Conservation (phyloP, 2,797 vertebrate species). For the Hozukius guyotensis region DNA sequence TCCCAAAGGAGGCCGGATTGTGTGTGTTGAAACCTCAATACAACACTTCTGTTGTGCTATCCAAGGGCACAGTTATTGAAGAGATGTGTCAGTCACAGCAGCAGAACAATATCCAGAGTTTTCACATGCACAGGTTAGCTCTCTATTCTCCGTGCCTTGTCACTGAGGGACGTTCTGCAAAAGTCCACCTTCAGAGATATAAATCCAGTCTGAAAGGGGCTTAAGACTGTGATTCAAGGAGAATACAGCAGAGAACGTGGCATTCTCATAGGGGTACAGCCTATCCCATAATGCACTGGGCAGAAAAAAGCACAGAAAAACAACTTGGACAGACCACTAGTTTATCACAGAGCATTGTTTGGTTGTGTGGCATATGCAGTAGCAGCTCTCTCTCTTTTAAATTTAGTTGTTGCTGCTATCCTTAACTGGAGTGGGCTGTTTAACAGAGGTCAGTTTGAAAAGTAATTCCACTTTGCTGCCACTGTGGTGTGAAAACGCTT, state of each 20-base stretch:
- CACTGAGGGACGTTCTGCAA: background rate
- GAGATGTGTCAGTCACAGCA: slow-evolving; percentile 7
- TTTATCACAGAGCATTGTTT: background rate
- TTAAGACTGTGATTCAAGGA: background rate
- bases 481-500: background rate
- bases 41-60: background rate
- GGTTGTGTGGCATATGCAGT: background rate
- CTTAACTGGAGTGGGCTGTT: slow-evolving; percentile 13
- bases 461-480: slow-evolving; percentile 26
- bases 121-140: slow-evolving; percentile 3
- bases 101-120: background rate
- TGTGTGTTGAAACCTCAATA: background rate
- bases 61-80: background rate
- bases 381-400: background rate
- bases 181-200: background rate
- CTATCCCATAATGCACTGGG: background rate
- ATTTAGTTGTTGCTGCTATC: background rate
- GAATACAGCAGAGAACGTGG: too few species aligned
- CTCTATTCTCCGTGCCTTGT: slow-evolving; percentile 5
- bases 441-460: slow-evolving; percentile 26
- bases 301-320: background rate
- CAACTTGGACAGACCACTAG: background rate
- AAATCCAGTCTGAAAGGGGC: background rate
- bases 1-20: background rate
- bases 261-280: background rate